Evolutionary conservation across 2,888 invertebrate species (phyloP), one percentile per base, ranked within the genome.

Genomic region (Netelia inedita): DNA sequence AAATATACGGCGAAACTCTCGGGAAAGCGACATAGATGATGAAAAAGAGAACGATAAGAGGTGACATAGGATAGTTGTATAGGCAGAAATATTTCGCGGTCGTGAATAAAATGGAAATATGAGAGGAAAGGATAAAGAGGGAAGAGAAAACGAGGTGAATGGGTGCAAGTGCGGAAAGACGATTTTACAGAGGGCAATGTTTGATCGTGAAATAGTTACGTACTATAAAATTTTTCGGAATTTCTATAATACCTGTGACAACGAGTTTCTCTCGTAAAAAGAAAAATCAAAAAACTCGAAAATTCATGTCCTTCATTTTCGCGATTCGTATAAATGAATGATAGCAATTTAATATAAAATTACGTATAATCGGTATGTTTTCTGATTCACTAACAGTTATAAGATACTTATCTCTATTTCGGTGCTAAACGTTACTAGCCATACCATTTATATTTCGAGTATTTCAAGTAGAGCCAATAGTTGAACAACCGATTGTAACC

Each of bases 21-120:
- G 46, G 63, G 79, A 85, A 85, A 85, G 78, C 90, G 90, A 91
- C 92, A 92, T 88, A 79, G 19, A 85, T 81, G 87, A 87, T 88
- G 87, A 89, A 89, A 90, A 90, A 89, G 87, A 75, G 74, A 63
- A 68, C 50, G 35, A 9, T 28, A 28, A 16, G 11, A 87, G 86
- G 89, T 87, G 88, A 91, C 90, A 91, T 92, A 90, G 91, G 90
- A 92, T 91, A 90, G 90, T 89, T 89, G 88, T 88, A 89, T 88
- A 89, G 91, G 87, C 86, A 89, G 50, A 69, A 88, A 88, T 90
- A 89, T 92, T 92, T 90, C 87, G 88, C 88, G 86, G 83, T 69
- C 75, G 83, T 72, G 76, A 81, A 81, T 85, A 82, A 82, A 81
- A 73, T 46, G 65, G 75, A 63, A 59, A 75, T 69, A 68, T 53